Evolutionary conservation across 1,140 invertebrate genomes (phyloP).

Genomic region (roundworm (Caenorhabditis elegans)): DNA sequence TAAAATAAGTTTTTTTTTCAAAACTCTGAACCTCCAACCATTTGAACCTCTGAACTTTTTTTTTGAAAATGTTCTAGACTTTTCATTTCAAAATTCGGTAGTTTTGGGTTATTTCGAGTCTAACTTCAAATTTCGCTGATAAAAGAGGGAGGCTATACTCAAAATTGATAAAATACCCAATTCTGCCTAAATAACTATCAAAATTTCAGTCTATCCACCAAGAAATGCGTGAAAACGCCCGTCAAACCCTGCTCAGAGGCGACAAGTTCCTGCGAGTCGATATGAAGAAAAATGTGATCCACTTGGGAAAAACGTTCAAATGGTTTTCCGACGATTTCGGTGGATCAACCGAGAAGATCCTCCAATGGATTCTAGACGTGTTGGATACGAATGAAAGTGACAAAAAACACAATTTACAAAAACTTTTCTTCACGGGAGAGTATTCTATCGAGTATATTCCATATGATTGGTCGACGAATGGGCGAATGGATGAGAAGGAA

Average conservation of each 20-base stretch:
- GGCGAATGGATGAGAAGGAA: slow-evolving; percentile 43
- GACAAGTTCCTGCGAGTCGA: slow-evolving; percentile 55
- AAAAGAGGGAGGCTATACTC: too few relatives aligned
- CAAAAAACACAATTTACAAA: slow-evolving; percentile 63
- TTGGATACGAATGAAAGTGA: slow-evolving; percentile 57
- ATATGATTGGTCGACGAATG: slow-evolving; percentile 68
- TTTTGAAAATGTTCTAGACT: too few relatives aligned
- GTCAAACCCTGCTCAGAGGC: not conserved
- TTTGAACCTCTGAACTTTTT: too few relatives aligned
- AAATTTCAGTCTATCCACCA: slow-evolving; percentile 7
- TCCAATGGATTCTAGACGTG: slow-evolving; percentile 67
- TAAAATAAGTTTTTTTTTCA: too few relatives aligned
- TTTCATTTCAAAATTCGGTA: too few relatives aligned
- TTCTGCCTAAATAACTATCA: not conserved
- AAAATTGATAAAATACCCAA: too few relatives aligned
- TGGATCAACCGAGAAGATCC: slow-evolving; percentile 66
- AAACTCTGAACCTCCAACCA: too few relatives aligned
- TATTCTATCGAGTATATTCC: slow-evolving; percentile 66
- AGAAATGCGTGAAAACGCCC: slow-evolving; percentile 22
- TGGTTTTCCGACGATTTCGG: slow-evolving; percentile 69
- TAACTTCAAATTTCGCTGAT: too few relatives aligned
- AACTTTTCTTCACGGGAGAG: slow-evolving; percentile 62
- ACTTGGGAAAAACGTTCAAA: slow-evolving; percentile 68
- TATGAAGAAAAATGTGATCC: slow-evolving; percentile 62
- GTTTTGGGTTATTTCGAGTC: too few relatives aligned